Base-by-base conservation (phyloP, 2,113 vertebrate species). In the Rhineura floridana region DNA sequence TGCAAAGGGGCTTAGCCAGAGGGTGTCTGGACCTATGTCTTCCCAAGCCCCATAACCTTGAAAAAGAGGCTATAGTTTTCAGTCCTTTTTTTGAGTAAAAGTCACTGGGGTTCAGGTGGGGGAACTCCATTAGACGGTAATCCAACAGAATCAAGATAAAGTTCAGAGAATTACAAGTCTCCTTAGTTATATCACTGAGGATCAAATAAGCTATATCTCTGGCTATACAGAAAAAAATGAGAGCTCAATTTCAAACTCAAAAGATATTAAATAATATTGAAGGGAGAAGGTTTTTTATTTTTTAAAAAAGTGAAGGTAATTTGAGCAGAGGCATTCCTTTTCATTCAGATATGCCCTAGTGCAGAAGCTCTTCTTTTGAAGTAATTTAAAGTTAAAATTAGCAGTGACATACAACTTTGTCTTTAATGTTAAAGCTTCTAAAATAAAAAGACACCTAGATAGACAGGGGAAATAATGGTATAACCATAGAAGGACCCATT, bases 311-410 rank as follows among this genome's bases (percentile, higher is more conserved):
- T 44, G 30, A 87, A 93, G 89, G 21, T 83, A 89, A 89, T 90
- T 88, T 90, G n/a, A 85, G 3, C 4, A 21, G 12, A 85, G 75
- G 42, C 84, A 78, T 62, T 48, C 36, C 0, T 0, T 2, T 87
- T 88, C 78, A 7, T 30, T 84, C 50, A 86, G 33, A 46, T 90
- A 88, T 85, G 23, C 13, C 39, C 2, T 67, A 62, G 33, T 76
- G 46, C 84, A 86, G 90, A 93, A 92, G 65, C n/a, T 85, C 55
- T 30, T 13, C 77, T 25, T 89, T 91, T 86, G 86, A 94, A 91
- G 76, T 86, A 92, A 62, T 85, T 75, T 44, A 75, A 44, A 62
- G 39, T 83, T 62, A 76, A 93, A 93, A 90, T 90, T 65, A 89
- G 10, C 36, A 59, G 59, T 90, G 67, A 36, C 4, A 8, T 52